Evolutionary conservation across 1,140 invertebrate genomes (phyloP).

Genomic region (Drusus annulatus): DNA sequence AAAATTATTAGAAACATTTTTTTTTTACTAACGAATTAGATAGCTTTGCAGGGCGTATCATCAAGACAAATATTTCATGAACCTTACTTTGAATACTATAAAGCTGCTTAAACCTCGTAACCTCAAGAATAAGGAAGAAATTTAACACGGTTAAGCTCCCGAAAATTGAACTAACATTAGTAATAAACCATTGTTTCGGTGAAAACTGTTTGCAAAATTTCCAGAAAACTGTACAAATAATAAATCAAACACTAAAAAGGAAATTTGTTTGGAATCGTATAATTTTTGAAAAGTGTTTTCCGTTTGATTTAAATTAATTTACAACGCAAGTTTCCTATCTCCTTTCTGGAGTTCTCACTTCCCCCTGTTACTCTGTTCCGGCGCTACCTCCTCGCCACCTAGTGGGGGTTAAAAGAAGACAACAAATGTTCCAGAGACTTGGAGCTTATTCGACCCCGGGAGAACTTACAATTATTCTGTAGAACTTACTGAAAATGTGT

Average conservation of each 20-base stretch:
- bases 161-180: neutral
- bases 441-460: slow-evolving; percentile 48
- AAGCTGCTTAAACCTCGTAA: too few relatives aligned
- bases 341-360: slow-evolving; percentile 49
- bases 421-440: slow-evolving; percentile 54
- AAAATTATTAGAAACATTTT: too few relatives aligned
- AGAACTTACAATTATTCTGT: slow-evolving; percentile 55
- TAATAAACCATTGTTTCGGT: neutral
- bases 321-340: slow-evolving; percentile 54
- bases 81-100: too few relatives aligned
- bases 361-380: slow-evolving; percentile 8
- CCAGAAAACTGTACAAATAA: neutral
- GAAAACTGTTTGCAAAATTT: neutral
- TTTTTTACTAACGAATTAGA: too few relatives aligned
- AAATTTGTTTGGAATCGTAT: neutral
- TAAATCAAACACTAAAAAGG: neutral
- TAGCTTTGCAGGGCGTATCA: too few relatives aligned
- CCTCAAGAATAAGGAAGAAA: too few relatives aligned
- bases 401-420: slow-evolving; percentile 52
- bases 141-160: neutral
- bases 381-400: slow-evolving; percentile 22
- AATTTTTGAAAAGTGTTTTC: slow-evolving; percentile 45
- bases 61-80: too few relatives aligned
- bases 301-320: slow-evolving; percentile 58
- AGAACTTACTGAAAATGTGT: slow-evolving; percentile 59